Conservation (phyloP, 2,113 vertebrate species). For the Dromiciops gliroides region DNA sequence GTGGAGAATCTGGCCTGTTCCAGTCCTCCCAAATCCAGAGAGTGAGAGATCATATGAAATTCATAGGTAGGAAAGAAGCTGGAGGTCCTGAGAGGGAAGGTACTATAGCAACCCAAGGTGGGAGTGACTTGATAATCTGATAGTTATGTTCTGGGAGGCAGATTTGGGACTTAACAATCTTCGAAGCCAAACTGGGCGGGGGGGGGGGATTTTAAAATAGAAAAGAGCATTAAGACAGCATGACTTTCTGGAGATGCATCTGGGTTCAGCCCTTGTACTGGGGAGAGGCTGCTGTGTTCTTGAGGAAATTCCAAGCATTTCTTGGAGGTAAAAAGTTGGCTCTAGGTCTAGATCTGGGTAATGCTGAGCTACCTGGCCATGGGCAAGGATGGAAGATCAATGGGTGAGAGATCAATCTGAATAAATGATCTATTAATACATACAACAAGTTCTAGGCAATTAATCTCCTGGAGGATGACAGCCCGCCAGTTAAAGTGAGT, state of each 20-base stretch:
- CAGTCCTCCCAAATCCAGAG: background rate
- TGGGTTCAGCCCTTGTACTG: background rate
- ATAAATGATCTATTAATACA: slow-evolving; percentile 76
- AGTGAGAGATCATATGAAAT: background rate
- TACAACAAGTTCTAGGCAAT: slow-evolving; percentile 67
- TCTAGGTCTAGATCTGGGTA: slow-evolving; percentile 57
- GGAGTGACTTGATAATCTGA: slow-evolving; percentile 10
- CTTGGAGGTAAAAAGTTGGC: slow-evolving; percentile 52
- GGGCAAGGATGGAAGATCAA: slow-evolving; percentile 64
- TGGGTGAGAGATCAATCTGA: slow-evolving; percentile 72
- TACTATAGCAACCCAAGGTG: background rate
- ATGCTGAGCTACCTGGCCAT: slow-evolving; percentile 58
- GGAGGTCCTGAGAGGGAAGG: background rate
- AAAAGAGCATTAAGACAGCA: background rate
- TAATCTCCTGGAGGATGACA: slow-evolving; percentile 68
- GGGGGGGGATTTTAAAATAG: no score
- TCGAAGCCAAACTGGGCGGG: slow-evolving; percentile 41
- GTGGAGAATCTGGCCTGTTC: background rate
- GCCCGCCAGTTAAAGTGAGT: slow-evolving; percentile 50
- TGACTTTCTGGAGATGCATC: slow-evolving; percentile 21
- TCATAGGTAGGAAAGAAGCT: background rate
- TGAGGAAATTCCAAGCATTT: slow-evolving; percentile 46
- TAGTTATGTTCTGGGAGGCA: slow-evolving; percentile 16
- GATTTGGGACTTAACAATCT: slow-evolving; percentile 29
- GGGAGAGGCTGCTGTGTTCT: background rate